Base-by-base conservation (phyloP, 2,797 vertebrate species). In the Hoplostethus mediterraneus region DNA sequence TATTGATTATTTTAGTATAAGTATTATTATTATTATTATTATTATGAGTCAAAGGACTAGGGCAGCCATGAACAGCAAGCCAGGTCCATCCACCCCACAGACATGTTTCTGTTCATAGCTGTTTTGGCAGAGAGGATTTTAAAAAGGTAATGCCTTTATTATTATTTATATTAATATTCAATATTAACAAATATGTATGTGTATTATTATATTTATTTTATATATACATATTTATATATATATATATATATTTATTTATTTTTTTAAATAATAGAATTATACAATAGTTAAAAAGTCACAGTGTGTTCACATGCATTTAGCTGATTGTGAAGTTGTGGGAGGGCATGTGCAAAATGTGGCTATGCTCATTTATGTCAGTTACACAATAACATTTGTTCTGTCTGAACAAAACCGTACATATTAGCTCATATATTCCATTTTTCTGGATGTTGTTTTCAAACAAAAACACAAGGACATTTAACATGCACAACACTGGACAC, bases 361-460 rank as follows among this genome's bases (percentile, higher is more conserved):
- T 55, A 0, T 49, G n/a, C 16, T 5, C 3, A n/a, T 65, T 60
- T 61, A 3, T 17, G 17, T 60, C 60, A 64, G 14, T 30, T 45
- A 38, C 51, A 57, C 7, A 31, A 11, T n/a, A 17, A n/a, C 11
- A 6, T 64, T 52, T 55, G 14, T 6, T 55, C 55, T 3, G 31
- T 51, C 9, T 2, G 0, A 57, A 60, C 38, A 2, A 51, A 77
- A 53, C 44, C 25, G 73, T 72, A 63, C 56, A 63, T 49, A 49
- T 49, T 71, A 64, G 47, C n/a, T 72, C 68, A 72, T 55, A 30
- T 13, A 14, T 55, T 55, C 33, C 8, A 55, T 55, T 55, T 56
- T 54, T 31, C 52, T 30, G 14, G 25, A 54, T 54, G 5, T 28
- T 53, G 51, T 53, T 47, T 47, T 13, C 44, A 49, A 14, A 51